Evolutionary conservation across 2,797 vertebrate genomes (phyloP).

Genomic region (Synanceia verrucosa): DNA sequence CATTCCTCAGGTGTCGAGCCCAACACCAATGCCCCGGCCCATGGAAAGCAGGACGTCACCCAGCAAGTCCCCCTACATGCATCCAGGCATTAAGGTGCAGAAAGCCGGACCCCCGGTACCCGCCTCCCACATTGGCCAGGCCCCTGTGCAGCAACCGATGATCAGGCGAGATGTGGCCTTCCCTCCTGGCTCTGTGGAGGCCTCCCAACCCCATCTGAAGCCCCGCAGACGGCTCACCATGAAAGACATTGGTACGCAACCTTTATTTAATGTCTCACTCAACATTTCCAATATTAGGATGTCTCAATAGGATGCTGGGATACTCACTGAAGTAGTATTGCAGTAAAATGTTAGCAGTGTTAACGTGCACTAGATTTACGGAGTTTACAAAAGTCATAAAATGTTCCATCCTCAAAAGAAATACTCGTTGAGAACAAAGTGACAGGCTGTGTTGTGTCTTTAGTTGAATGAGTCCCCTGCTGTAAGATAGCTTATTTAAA

Average conservation of each 20-base stretch:
- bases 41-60: slow-evolving; percentile 96
- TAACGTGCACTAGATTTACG: background rate
- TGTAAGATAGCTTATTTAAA: background rate
- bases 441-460: background rate
- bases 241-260: slow-evolving; percentile 94
- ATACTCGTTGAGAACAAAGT: background rate
- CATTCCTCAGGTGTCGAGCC: slow-evolving; percentile 98
- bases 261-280: background rate
- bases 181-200: slow-evolving; percentile 94
- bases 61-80: slow-evolving; percentile 95
- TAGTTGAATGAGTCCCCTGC: background rate
- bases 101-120: slow-evolving; percentile 96
- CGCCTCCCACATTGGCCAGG: slow-evolving; percentile 92
- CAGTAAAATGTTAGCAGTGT: background rate
- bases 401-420: background rate
- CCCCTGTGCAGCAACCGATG: slow-evolving; percentile 91
- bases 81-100: slow-evolving; percentile 96
- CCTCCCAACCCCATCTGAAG: slow-evolving; percentile 93
- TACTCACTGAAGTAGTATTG: background rate
- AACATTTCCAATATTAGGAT: background rate
- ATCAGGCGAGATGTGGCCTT: slow-evolving; percentile 95
- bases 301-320: no score
- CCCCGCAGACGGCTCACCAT: slow-evolving; percentile 93
- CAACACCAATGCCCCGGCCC: slow-evolving; percentile 92
- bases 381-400: background rate